Conservation (phyloP, 2,113 vertebrate species). For the Microtus ochrogaster region DNA sequence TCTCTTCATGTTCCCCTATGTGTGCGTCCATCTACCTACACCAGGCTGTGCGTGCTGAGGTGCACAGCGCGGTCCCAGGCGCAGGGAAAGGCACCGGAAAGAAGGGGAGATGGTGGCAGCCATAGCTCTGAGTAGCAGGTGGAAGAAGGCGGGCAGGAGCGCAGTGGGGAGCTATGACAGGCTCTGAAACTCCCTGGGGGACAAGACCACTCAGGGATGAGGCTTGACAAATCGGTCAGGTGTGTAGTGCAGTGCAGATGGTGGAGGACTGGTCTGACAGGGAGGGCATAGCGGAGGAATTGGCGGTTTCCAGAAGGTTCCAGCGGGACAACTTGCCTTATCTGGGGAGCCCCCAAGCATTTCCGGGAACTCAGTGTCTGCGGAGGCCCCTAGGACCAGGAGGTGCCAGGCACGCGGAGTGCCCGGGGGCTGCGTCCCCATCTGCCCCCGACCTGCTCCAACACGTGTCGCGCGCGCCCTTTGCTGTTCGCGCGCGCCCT, state of each 20-base stretch:
- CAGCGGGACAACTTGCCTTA: neutral
- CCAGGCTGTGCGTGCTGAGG: neutral
- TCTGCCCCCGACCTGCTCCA: slow-evolving; percentile 26
- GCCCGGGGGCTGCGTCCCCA: neutral
- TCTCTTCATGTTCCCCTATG: neutral
- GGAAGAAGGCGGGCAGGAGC: neutral
- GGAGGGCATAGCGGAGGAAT: neutral
- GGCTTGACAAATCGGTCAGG: neutral
- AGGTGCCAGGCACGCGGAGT: neutral
- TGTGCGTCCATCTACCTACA: neutral
- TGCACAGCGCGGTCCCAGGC: neutral
- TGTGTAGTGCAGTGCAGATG: neutral
- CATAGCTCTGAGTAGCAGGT: accelerated
- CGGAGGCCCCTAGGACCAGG: neutral
- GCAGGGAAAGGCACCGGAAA: too few relatives aligned
- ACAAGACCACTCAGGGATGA: neutral
- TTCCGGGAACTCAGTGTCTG: neutral
- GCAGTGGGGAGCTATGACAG: accelerated
- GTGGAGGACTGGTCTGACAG: neutral
- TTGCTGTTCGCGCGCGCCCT: neutral
- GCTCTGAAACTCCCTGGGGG: neutral
- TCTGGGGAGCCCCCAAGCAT: neutral
- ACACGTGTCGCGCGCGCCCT: slow-evolving; percentile 24
- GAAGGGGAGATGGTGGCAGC: neutral
- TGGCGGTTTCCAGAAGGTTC: neutral